Evolutionary conservation across 2,113 vertebrate genomes (phyloP).

Genomic region (Platysteira castanea): DNA sequence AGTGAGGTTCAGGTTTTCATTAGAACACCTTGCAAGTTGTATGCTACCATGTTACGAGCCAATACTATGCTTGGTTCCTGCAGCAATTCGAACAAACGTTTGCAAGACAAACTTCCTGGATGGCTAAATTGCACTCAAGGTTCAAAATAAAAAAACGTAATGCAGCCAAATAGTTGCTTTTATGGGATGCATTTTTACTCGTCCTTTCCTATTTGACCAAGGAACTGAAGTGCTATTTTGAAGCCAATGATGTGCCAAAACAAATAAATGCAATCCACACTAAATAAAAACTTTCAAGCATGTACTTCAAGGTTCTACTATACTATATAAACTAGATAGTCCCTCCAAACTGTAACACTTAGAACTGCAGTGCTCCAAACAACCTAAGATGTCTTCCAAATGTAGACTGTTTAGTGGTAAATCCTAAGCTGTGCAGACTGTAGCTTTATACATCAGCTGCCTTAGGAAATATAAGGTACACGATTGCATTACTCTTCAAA

Average conservation of each 20-base stretch:
- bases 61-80: not conserved
- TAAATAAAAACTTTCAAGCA: conserved; percentile 17
- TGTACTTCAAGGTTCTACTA: conserved; percentile 66
- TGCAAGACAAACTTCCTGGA: not conserved
- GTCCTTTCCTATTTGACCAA: not conserved
- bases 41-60: not conserved
- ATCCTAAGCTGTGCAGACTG: conserved; percentile 54
- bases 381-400: conserved; percentile 45
- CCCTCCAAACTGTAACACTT: conserved; percentile 41
- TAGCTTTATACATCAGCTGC: conserved; percentile 30
- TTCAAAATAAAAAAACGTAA: not conserved
- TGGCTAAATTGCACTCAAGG: conserved; percentile 22
- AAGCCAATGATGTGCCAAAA: conserved; percentile 19
- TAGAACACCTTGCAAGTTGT: not conserved
- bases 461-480: conserved; percentile 42
- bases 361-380: conserved; percentile 65
- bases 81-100: not conserved
- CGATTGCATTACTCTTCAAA: conserved; percentile 31
- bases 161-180: not conserved
- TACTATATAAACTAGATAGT: not conserved
- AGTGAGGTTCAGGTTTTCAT: not conserved
- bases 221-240: conserved; percentile 36
- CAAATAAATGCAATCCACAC: not conserved
- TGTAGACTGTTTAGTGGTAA: conserved; percentile 52
- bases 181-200: not conserved